Percentiles rank a stretch among this genome's conserved stretches.
These are phyloP conservation scores for Agrypnia vestita DNA, from an alignment of 1,140 invertebrate species.

Conservation along the genomic window DNA sequence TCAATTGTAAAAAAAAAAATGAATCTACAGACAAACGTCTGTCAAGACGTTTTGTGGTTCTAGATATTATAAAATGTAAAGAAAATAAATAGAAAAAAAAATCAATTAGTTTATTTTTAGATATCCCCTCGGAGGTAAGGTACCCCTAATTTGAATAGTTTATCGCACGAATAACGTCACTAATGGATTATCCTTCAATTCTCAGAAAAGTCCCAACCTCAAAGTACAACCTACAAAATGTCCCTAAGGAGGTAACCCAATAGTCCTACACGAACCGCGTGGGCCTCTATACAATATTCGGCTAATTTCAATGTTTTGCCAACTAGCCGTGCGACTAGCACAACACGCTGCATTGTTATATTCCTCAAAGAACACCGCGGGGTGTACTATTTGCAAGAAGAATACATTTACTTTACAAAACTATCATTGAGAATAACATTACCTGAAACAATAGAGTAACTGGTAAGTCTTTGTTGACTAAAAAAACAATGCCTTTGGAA, in stretches of 20 bases:
- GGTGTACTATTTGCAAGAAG: not conserved
- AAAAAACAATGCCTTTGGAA: too few relatives aligned
- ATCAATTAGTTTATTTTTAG: too few relatives aligned
- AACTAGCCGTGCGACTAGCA: constrained; percentile 1
- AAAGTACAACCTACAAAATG: not conserved
- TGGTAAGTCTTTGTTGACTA: not conserved
- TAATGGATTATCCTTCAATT: constrained; percentile 16
- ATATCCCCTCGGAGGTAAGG: too few relatives aligned
- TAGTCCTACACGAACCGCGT: constrained; percentile 2
- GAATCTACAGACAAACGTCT: too few relatives aligned
- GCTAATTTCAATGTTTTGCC: constrained; percentile 31
- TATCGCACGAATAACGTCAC: constrained; percentile 9
- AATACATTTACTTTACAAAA: constrained; percentile 14
- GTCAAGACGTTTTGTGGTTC: too few relatives aligned
- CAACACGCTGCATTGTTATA: constrained; percentile 5
- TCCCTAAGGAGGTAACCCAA: constrained; percentile 21
- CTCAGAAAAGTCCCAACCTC: not conserved
- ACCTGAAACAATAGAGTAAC: constrained; percentile 6
- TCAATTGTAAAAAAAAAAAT: too few relatives aligned
- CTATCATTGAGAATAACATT: not conserved
- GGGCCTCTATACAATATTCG: constrained; percentile 25
- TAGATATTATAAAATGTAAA: too few relatives aligned
- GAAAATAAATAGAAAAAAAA: too few relatives aligned
- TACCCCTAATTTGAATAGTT: not conserved
- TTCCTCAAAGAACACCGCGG: constrained; percentile 27